phyloP scores from a whole-genome alignment of 1,140 invertebrate genomes.

The Pseudomyrmex flavicornis region DNA sequence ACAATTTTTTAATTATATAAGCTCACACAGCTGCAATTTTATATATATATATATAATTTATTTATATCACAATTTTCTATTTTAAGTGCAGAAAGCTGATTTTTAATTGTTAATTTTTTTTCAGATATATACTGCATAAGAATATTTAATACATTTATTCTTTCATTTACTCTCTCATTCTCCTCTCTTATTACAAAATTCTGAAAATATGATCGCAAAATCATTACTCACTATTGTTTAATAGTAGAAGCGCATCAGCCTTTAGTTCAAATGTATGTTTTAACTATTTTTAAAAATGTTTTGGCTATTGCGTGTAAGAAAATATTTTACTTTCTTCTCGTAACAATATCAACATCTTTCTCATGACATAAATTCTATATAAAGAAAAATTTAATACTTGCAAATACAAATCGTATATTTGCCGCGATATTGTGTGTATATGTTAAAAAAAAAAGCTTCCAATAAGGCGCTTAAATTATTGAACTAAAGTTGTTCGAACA shows the following conservation, averaged over 20 bases:
- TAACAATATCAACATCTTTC: slow-evolving; percentile 31
- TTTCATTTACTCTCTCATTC: too few species aligned
- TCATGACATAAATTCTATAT: slow-evolving; percentile 10
- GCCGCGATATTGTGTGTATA: too few species aligned
- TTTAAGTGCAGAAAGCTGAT: slow-evolving; percentile 70
- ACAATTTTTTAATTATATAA: slow-evolving; percentile 48
- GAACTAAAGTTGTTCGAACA: too few species aligned
- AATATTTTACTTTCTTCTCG: slow-evolving; percentile 61
- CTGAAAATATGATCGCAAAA: slow-evolving; percentile 45
- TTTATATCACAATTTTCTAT: slow-evolving; percentile 73
- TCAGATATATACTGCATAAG: slow-evolving; percentile 31
- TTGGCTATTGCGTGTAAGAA: slow-evolving; percentile 58
- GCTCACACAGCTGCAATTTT: slow-evolving; percentile 46
- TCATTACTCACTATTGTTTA: slow-evolving; percentile 34
- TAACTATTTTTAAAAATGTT: slow-evolving; percentile 67
- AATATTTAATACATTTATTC: not conserved
- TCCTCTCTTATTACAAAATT: slow-evolving; percentile 4
- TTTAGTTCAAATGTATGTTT: slow-evolving; percentile 41
- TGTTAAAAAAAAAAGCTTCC: too few species aligned
- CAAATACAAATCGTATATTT: not conserved
- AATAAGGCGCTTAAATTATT: too few species aligned
- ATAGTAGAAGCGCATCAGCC: slow-evolving; percentile 63
- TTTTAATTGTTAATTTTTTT: slow-evolving; percentile 36
- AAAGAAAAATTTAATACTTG: slow-evolving; percentile 19
- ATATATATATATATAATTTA: slow-evolving; percentile 68